Conservation (phyloP, 2,888 invertebrate species). For the Aquatica leii region DNA sequence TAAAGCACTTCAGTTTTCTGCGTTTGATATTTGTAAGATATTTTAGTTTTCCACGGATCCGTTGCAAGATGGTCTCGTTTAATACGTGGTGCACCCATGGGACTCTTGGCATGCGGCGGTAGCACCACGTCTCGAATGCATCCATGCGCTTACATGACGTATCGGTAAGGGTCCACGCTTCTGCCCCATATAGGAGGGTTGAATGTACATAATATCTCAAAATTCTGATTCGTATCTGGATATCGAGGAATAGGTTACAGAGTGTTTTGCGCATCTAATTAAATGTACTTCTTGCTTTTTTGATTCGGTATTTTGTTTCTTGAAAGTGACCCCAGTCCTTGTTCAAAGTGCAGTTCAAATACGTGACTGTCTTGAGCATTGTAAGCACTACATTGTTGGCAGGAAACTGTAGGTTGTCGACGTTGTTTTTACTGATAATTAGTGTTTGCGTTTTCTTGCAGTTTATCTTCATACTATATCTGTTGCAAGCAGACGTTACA, state of each 20-base stretch:
- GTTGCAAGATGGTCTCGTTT: too few relatives aligned
- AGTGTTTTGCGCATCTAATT: constrained; percentile 16
- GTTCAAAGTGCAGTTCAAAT: constrained; percentile 17
- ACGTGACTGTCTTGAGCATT: not conserved
- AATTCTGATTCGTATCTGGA: not conserved
- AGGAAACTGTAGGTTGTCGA: not conserved
- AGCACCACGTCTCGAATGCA: not conserved
- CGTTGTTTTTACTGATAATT: constrained; percentile 20
- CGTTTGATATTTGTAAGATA: too few relatives aligned
- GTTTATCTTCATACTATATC: constrained; percentile 16
- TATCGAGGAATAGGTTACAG: not conserved
- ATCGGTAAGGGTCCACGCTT: constrained; percentile 1
- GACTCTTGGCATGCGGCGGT: not conserved
- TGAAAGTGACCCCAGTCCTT: constrained; percentile 17
- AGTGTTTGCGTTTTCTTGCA: constrained; percentile 15
- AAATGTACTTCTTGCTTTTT: constrained; percentile 20
- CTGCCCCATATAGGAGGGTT: not conserved
- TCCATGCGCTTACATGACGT: not conserved
- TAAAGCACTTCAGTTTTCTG: too few relatives aligned
- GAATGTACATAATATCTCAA: not conserved
- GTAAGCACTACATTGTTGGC: constrained; percentile 1
- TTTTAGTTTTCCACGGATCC: too few relatives aligned
- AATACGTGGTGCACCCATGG: too few relatives aligned
- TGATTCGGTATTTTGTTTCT: constrained; percentile 18
- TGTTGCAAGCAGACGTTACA: constrained; percentile 3